Percentiles rank a stretch among this genome's conserved stretches.
phyloP scores from a whole-genome alignment of 2,888 invertebrate genomes.

The Aspidiotus destructor region DNA sequence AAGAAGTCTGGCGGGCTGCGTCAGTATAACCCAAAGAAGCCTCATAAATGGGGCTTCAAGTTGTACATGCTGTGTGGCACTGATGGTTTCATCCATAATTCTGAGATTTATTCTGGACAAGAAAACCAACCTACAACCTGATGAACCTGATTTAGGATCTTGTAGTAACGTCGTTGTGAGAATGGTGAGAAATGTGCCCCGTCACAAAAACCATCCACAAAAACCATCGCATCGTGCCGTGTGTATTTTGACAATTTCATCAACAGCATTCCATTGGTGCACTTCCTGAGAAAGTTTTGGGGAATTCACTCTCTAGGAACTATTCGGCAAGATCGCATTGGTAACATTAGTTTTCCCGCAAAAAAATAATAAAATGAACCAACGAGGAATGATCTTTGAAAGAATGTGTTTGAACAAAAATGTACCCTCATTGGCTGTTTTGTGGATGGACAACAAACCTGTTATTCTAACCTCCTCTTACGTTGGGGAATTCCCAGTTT shows the following conservation, averaged over 20 bases:
- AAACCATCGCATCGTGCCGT: neutral
- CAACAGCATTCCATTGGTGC: neutral
- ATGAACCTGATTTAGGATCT: slow-evolving; percentile 34
- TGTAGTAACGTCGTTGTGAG: slow-evolving; percentile 34
- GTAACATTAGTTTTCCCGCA: neutral
- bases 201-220: neutral
- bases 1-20: slow-evolving; percentile 35
- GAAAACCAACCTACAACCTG: neutral
- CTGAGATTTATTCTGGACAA: no score
- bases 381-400: neutral
- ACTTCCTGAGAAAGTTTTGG: neutral
- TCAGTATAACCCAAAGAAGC: slow-evolving; percentile 41
- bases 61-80: slow-evolving; percentile 34
- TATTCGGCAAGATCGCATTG: slow-evolving; percentile 1
- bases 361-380: no score
- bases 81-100: slow-evolving; percentile 33
- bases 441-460: neutral
- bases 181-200: slow-evolving; percentile 32
- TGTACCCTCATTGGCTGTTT: neutral
- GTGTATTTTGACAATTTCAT: slow-evolving; percentile 6
- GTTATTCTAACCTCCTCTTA: neutral
- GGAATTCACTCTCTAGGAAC: slow-evolving; percentile 2
- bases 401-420: neutral
- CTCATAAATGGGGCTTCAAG: slow-evolving; percentile 40
- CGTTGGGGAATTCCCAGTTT: neutral